Conservation (phyloP, 1,140 invertebrate genomes). For the Radopholus similis region DNA sequence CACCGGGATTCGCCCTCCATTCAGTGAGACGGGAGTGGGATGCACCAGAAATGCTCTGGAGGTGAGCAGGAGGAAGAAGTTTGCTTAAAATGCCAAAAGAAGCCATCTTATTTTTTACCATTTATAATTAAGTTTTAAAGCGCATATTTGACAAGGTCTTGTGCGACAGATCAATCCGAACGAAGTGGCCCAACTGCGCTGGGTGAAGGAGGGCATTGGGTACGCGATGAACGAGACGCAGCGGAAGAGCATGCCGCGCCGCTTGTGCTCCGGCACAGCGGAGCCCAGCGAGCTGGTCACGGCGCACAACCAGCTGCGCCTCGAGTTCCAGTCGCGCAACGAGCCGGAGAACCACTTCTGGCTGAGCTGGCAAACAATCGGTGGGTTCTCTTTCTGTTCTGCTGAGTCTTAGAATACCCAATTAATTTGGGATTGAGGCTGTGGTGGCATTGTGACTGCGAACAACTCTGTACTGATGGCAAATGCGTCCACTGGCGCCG, state of each 20-base stretch:
- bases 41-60: constrained; percentile 13
- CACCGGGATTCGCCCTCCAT: neutral
- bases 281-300: constrained; percentile 35
- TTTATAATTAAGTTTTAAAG: too few relatives aligned
- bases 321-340: constrained; percentile 32
- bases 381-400: neutral
- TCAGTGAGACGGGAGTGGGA: neutral
- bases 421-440: constrained; percentile 22
- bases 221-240: neutral
- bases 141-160: too few relatives aligned
- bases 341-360: constrained; percentile 56
- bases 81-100: neutral
- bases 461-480: constrained; percentile 36
- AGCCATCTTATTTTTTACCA: too few relatives aligned
- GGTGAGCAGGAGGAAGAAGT: neutral
- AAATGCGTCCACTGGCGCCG: neutral
- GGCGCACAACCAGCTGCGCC: constrained; percentile 26
- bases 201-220: neutral
- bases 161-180: neutral
- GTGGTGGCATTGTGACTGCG: constrained; percentile 37
- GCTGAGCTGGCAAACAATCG: constrained; percentile 49
- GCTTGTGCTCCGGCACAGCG: constrained; percentile 26
- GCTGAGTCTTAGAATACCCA: neutral
- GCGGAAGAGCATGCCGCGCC: neutral
- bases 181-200: neutral